Percentiles rank a stretch among this genome's conserved stretches.
phyloP scores from a whole-genome alignment of 1,140 invertebrate genomes.

The Hirudo medicinalis region DNA sequence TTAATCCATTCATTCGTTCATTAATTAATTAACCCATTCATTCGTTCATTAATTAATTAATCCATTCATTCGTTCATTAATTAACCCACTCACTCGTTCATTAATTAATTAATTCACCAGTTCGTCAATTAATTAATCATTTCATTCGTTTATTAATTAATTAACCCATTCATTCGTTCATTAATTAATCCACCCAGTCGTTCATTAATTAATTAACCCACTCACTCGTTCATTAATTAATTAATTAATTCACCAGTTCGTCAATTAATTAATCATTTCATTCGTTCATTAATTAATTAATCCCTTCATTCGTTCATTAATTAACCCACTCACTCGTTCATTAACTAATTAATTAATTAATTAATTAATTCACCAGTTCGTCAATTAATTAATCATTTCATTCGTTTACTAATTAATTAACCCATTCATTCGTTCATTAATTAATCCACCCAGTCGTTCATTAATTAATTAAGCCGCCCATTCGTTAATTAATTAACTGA shows the following conservation, averaged over 20 bases:
- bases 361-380: neutral
- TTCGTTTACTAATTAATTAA: too few species aligned
- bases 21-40: too few species aligned
- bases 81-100: neutral
- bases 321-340: neutral
- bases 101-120: neutral
- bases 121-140: neutral
- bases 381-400: too few species aligned
- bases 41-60: neutral
- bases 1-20: too few species aligned
- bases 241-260: neutral
- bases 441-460: neutral
- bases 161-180: neutral
- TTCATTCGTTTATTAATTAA: neutral
- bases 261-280: neutral
- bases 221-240: neutral
- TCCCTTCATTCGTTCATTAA: neutral
- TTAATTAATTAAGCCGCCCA: neutral
- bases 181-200: neutral
- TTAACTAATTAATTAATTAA: too few species aligned
- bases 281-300: too few species aligned
- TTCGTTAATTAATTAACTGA: too few species aligned
- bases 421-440: neutral
- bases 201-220: too few species aligned
- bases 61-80: neutral